These are phyloP conservation scores for Trichomycterus rosablanca DNA, from an alignment of 2,113 vertebrate species.

Conservation along the genomic window DNA sequence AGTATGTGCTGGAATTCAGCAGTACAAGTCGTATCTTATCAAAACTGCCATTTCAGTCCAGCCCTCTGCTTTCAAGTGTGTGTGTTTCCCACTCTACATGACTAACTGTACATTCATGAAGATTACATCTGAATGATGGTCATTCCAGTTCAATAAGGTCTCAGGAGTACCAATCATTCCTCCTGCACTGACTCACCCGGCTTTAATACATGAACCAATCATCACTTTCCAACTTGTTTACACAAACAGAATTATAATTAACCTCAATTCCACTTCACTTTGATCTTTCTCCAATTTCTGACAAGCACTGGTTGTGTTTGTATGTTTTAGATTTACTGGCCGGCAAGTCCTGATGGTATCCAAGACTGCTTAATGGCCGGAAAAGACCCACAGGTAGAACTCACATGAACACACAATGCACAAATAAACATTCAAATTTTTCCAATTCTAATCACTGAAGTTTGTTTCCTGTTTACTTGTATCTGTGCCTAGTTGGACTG, in stretches of 20 bases:
- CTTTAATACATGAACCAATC: neutral
- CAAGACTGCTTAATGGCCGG: constrained; percentile 76
- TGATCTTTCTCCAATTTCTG: neutral
- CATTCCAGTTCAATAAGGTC: constrained; percentile 11
- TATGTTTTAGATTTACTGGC: constrained; percentile 66
- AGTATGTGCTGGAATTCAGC: constrained; percentile 44
- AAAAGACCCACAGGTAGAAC: constrained; percentile 69
- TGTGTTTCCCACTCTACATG: constrained; percentile 17
- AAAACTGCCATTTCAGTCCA: constrained; percentile 40
- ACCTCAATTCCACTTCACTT: neutral
- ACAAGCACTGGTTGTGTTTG: neutral
- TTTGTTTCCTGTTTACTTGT: constrained; percentile 8
- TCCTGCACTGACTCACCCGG: constrained; percentile 7
- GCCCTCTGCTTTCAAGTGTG: constrained; percentile 20
- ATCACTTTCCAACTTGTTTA: neutral
- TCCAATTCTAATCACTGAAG: neutral
- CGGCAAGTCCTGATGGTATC: constrained; percentile 68
- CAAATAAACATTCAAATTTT: constrained; percentile 11
- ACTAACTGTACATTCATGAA: constrained; percentile 32
- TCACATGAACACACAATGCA: constrained; percentile 25
- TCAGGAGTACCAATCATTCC: constrained; percentile 3
- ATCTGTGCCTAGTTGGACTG: constrained; percentile 62
- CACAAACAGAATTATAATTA: neutral
- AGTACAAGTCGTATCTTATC: constrained; percentile 62
- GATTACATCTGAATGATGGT: constrained; percentile 14